Evolutionary conservation across 2,888 invertebrate species (phyloP), one percentile per base, ranked within the genome.

Genomic region (Plagodis pulveraria): DNA sequence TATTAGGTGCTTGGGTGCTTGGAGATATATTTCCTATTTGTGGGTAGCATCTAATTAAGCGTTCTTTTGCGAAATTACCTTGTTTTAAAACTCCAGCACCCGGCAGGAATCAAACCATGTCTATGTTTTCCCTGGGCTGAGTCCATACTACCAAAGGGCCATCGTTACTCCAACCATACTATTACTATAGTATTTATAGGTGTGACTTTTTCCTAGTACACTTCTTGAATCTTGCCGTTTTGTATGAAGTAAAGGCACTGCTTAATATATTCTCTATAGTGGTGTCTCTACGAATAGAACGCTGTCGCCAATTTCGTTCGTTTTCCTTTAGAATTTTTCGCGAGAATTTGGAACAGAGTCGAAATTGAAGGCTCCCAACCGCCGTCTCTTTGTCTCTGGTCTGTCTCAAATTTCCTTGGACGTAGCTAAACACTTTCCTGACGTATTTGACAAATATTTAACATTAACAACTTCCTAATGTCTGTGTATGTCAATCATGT

Each of bases 261-360:
- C 6, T 35, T 22, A 35, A 44, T 22, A 22, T 22, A 22, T 22
- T 22, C 22, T 22, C 22, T 22, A 22, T 22, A 22, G 36, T 35
- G 5, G 42, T 12, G 56, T 54, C 45, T 41, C 33, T 50, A 56
- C 51, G 62, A 61, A 65, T 46, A 61, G 66, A 66, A 66, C 62
- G 41, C 53, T 59, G 58, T 50, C 59, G 56, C 58, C 62, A 65
- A 67, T 65, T 65, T 54, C 51, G 50, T 36, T 48, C 56, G 62
- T 60, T 48, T 65, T 66, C 55, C 64, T 64, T 62, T 65, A 55
- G 65, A 62, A 65, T 63, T 60, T 58, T 68, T 58, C 61, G 55
- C 41, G 44, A 56, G 49, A 63, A 63, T 62, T 62, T 58, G 44
- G 56, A 62, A 62, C 56, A 48, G 51, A 56, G 57, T 43, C 41